phyloP scores from a whole-genome alignment of 2,797 vertebrate genomes.

The Neosilurus mollespiculum region DNA sequence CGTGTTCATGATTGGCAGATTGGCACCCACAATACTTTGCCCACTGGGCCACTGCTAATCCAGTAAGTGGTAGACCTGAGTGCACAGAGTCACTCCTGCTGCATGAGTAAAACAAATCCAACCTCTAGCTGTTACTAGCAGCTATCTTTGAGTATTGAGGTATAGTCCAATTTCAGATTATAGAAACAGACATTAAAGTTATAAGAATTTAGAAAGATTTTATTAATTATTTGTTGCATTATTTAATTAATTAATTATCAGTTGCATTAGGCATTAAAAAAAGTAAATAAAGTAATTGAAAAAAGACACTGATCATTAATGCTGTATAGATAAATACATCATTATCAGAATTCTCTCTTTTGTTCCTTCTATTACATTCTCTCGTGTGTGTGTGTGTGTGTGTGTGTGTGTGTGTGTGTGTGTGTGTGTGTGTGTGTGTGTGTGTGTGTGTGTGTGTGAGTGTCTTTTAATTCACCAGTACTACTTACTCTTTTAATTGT shows the following conservation, averaged over 20 bases:
- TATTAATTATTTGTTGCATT: no score
- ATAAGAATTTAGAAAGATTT: slow-evolving; percentile 54
- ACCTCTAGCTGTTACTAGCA: background rate
- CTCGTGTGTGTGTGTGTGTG: no score
- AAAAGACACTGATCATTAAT: slow-evolving; percentile 32
- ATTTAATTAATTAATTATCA: no score
- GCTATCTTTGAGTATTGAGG: background rate
- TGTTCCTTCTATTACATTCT: background rate
- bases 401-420: no score
- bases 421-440: no score
- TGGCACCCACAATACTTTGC: background rate
- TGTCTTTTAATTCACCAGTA: slow-evolving; percentile 32
- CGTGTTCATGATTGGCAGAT: slow-evolving; percentile 15
- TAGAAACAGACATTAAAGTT: slow-evolving; percentile 45
- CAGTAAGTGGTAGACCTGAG: slow-evolving; percentile 21
- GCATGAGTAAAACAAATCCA: slow-evolving; percentile 1
- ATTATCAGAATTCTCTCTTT: slow-evolving; percentile 58
- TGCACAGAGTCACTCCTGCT: slow-evolving; percentile 1
- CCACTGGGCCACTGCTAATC: slow-evolving; percentile 23
- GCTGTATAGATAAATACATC: slow-evolving; percentile 46
- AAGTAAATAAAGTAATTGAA: slow-evolving; percentile 49
- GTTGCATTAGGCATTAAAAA: slow-evolving; percentile 40
- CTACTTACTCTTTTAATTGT: slow-evolving; percentile 40
- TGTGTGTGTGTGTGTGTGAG: slow-evolving; percentile 1
- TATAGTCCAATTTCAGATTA: background rate